phyloP scores from a whole-genome alignment of 2,888 invertebrate genomes.

The Dasypogon diadema region DNA sequence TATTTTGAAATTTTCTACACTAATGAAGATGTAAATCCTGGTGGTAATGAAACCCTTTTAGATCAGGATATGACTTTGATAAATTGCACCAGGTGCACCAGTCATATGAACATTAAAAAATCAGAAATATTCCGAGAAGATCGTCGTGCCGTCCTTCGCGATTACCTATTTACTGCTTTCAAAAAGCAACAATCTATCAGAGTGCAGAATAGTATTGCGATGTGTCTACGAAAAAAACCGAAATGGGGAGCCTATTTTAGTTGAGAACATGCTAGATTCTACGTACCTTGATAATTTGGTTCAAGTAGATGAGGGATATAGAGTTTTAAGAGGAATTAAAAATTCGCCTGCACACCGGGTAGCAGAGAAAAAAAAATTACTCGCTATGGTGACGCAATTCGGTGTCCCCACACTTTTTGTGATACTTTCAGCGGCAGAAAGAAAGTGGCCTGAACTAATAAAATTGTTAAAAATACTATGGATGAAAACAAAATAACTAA shows the following conservation, averaged over 20 bases:
- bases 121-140: conserved; percentile 13
- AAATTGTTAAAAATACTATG: neutral
- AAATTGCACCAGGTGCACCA: neutral
- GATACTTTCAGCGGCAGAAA: neutral
- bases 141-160: neutral
- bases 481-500: neutral
- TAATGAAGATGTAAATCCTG: neutral
- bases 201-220: conserved; percentile 16
- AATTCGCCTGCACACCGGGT: conserved; percentile 9
- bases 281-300: neutral
- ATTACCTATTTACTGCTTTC: neutral
- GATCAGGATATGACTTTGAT: neutral
- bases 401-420: conserved; percentile 1
- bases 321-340: neutral
- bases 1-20: too few relatives aligned
- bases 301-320: neutral
- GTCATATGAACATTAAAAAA: too few relatives aligned
- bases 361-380: neutral
- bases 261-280: neutral
- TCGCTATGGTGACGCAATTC: neutral
- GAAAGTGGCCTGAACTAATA: conserved; percentile 10
- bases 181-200: neutral
- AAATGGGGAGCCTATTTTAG: conserved; percentile 6
- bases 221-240: conserved; percentile 14
- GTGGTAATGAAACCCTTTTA: neutral